Evolutionary conservation across 2,797 vertebrate genomes (phyloP).

Genomic region (Rhynchotus rufescens): DNA sequence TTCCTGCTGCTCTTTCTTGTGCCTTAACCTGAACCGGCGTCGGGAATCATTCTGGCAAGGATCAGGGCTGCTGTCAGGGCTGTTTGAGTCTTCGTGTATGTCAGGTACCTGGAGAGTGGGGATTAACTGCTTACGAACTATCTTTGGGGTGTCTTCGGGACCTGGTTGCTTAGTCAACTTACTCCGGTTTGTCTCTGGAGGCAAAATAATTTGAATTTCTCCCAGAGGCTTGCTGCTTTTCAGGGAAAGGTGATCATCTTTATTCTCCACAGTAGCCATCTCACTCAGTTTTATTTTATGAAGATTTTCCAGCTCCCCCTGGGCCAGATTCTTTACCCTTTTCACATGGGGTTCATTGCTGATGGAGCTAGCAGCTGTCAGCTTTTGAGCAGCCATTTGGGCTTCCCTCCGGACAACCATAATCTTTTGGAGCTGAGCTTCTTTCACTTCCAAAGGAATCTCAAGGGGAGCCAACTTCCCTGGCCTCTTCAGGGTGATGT

Average conservation of each 20-base stretch:
- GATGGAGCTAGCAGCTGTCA: background rate
- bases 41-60: conserved; percentile 21
- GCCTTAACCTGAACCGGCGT: conserved; percentile 71
- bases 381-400: conserved; percentile 63
- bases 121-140: background rate
- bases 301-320: conserved; percentile 36
- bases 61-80: background rate
- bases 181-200: conserved; percentile 16
- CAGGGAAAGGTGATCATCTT: background rate
- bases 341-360: conserved; percentile 43
- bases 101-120: conserved; percentile 23
- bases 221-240: conserved; percentile 50
- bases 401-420: conserved; percentile 72
- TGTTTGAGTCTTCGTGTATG: background rate
- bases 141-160: background rate
- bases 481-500: conserved; percentile 69
- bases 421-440: conserved; percentile 83
- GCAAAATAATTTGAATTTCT: conserved; percentile 65
- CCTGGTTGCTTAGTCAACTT: background rate
- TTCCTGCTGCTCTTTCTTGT: conserved; percentile 74
- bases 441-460: conserved; percentile 79
- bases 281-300: conserved; percentile 49
- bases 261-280: conserved; percentile 17
- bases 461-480: conserved; percentile 84
- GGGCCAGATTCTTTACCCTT: conserved; percentile 56